Conservation (phyloP, 2,797 vertebrate genomes). For the Neosalanx taihuensis region DNA sequence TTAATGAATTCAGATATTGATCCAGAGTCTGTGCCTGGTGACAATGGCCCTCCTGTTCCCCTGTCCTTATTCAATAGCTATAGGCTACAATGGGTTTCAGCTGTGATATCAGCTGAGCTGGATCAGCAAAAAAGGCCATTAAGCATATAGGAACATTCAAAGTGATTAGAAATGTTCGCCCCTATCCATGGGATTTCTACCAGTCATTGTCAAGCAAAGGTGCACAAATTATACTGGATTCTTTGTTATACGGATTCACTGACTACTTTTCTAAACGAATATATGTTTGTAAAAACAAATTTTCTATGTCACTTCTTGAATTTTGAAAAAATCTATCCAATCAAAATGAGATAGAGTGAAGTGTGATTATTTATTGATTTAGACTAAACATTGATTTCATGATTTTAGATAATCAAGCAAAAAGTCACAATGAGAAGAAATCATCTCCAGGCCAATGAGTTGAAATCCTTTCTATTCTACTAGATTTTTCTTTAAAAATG, state of each 20-base stretch:
- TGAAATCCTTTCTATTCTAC: conserved; percentile 13
- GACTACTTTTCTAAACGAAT: conserved; percentile 8
- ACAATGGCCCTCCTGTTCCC: conserved; percentile 61
- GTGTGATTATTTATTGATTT: conserved; percentile 74
- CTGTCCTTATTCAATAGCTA: conserved; percentile 57
- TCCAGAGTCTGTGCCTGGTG: conserved; percentile 64
- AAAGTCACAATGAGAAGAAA: conserved; percentile 17
- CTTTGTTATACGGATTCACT: conserved; percentile 8
- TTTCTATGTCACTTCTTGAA: conserved; percentile 42
- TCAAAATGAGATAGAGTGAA: conserved; percentile 46
- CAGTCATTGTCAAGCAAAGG: background rate
- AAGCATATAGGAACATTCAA: conserved; percentile 26
- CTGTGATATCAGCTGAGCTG: conserved; percentile 60
- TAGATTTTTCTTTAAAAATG: conserved; percentile 18
- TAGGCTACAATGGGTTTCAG: conserved; percentile 65
- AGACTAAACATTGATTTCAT: conserved; percentile 63
- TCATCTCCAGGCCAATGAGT: background rate
- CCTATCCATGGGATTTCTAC: background rate
- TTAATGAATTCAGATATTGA: conserved; percentile 79
- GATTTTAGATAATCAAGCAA: conserved; percentile 34
- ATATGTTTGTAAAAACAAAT: conserved; percentile 10
- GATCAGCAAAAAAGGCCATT: conserved; percentile 47
- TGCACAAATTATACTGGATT: background rate
- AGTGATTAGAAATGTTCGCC: conserved; percentile 27
- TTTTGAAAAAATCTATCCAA: conserved; percentile 34